Base-by-base conservation (phyloP, 2,888 invertebrate species). In the Aelia acuminata region DNA sequence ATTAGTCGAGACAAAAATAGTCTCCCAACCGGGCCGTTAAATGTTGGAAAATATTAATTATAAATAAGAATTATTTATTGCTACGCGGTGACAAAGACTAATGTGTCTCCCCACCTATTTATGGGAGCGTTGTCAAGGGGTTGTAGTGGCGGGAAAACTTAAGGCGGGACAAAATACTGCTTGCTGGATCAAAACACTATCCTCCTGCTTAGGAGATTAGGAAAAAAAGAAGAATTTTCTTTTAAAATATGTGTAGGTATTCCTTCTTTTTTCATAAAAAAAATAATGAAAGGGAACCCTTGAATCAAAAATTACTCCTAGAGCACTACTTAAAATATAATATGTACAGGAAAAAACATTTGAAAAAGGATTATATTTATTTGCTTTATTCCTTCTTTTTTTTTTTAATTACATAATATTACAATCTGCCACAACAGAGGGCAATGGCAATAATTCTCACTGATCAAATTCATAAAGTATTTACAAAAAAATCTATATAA, bases 41-140 rank as follows among this genome's bases (percentile, higher is more conserved):
- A 47, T 47, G 80, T 80, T 80, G 80, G 22, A 80, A 70, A 80
- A 47, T 80, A 80, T 80, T 80, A 80, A 80, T 80, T 80, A 80
- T 80, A 80, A 80, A 80, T 80, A 80, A 43, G 80, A 80, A 47
- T 43, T 80, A 80, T 80, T 80, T 80, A 80, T 39, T n/a, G 43
- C 80, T 39, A 11, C 18, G 0, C n/a, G 3, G 39, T n/a, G 80
- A 80, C 80, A 80, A 80, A n/a, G 80, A 80, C 22, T 80, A n/a
- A 80, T 80, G 80, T 80, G 43, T 43, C 43, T 7, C 43, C n/a
- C n/a, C 43, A 47, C 39, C 80, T 80, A 80, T 80, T 80, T 80
- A 80, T 80, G 80, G 43, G 22, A 1, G 20, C 13, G 39, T 39
- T 80, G 80, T 80, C 80, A 47, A 13, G 80, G 80, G 85, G 43